These are phyloP conservation scores for Autographa pulchrina DNA, from an alignment of 2,888 invertebrate species.

Conservation along the genomic window DNA sequence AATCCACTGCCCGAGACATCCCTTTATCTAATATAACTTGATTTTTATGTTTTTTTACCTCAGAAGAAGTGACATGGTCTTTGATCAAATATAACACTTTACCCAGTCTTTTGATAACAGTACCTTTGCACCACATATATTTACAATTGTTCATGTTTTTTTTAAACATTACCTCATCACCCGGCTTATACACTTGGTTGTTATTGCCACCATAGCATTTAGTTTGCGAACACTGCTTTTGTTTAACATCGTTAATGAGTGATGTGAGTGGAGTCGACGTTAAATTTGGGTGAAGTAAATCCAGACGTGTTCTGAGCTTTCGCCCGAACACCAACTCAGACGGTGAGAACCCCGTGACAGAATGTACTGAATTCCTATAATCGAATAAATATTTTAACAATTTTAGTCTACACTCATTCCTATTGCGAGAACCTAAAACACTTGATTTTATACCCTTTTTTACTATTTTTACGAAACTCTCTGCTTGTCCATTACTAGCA, in stretches of 20 bases:
- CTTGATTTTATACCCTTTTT: conserved; percentile 1
- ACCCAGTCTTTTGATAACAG: neutral
- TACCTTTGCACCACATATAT: neutral
- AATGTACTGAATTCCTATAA: neutral
- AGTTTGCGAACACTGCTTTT: neutral
- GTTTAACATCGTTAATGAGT: neutral
- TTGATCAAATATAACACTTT: neutral
- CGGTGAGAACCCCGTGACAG: neutral
- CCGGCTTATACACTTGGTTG: neutral
- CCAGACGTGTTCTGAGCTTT: neutral
- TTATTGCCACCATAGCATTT: neutral
- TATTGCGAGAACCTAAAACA: neutral
- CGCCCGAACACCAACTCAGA: neutral
- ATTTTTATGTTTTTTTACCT: neutral
- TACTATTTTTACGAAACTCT: neutral
- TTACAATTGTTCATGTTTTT: neutral
- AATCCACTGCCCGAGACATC: neutral
- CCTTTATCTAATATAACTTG: neutral
- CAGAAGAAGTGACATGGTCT: neutral
- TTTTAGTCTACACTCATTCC: neutral
- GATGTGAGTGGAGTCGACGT: neutral
- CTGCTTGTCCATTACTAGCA: neutral
- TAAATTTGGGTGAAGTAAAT: neutral
- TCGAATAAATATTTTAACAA: neutral
- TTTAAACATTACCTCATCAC: neutral